Evolutionary conservation across 1,140 invertebrate genomes (phyloP).

Genomic region (Magallana angulata): DNA sequence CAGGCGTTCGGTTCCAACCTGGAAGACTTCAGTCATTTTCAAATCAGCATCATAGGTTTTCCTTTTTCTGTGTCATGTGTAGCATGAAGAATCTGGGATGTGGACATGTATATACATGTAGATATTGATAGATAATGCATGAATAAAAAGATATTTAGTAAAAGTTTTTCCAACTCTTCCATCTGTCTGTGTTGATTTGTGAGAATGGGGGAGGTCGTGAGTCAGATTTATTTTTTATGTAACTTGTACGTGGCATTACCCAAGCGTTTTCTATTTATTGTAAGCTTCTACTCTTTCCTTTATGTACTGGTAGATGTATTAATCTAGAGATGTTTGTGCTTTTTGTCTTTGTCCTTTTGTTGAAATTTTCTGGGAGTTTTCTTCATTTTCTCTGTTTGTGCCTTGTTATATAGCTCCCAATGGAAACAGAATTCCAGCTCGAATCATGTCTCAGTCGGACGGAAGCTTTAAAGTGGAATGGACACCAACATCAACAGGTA

Average conservation of each 20-base stretch:
- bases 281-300: neutral
- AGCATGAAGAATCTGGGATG: constrained; percentile 14
- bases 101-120: neutral
- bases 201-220: neutral
- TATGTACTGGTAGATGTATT: neutral
- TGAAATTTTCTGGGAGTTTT: neutral
- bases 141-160: constrained; percentile 2
- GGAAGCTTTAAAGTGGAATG: constrained; percentile 78
- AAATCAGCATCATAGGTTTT: constrained; percentile 60
- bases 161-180: neutral
- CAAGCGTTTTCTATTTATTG: neutral
- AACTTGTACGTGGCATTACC: neutral
- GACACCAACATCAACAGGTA: constrained; percentile 75
- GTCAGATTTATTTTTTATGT: neutral
- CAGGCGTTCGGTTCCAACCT: constrained; percentile 52
- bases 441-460: constrained; percentile 69
- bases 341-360: neutral
- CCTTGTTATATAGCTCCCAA: constrained; percentile 85
- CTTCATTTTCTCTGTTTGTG: neutral
- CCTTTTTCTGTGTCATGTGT: constrained; percentile 23
- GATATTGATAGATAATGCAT: neutral
- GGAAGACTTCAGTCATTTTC: constrained; percentile 48
- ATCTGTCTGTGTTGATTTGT: constrained; percentile 20
- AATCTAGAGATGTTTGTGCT: neutral
- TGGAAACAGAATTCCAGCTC: constrained; percentile 92